phyloP scores from a whole-genome alignment of 2,888 invertebrate species.

The Sisyra terminalis region DNA sequence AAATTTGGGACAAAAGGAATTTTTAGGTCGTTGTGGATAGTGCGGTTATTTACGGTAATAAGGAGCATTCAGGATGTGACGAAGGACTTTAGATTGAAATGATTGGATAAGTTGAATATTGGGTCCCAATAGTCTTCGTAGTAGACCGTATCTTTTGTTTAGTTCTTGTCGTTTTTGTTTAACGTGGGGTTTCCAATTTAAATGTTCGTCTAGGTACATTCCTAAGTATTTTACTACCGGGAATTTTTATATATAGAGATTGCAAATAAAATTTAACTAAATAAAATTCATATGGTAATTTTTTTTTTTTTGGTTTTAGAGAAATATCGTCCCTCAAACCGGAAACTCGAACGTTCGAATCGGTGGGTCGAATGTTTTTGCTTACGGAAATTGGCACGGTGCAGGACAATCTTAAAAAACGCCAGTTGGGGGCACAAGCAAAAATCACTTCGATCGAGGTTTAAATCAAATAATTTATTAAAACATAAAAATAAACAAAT shows the following conservation, averaged over 20 bases:
- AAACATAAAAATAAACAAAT: slow-evolving; percentile 1
- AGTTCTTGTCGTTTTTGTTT: no score
- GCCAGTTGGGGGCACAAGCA: slow-evolving; percentile 36
- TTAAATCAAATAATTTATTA: slow-evolving; percentile 3
- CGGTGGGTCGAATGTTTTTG: slow-evolving; percentile 74
- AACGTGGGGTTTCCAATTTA: no score
- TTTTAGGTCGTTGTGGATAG: no score
- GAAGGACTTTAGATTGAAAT: no score
- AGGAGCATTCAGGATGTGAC: no score
- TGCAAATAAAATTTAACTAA: no score
- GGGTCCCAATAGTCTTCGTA: no score
- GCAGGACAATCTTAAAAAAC: slow-evolving; percentile 41
- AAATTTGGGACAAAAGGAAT: no score
- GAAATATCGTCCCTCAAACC: slow-evolving; percentile 42
- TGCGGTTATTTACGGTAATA: no score
- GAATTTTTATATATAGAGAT: background rate
- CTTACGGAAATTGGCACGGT: slow-evolving; percentile 47
- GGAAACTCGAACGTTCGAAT: slow-evolving; percentile 57
- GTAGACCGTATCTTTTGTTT: no score
- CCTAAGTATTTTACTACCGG: background rate
- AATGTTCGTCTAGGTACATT: no score
- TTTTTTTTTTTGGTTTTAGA: slow-evolving; percentile 20
- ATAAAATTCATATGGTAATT: slow-evolving; percentile 9
- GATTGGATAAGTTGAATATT: no score
- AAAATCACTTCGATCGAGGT: slow-evolving; percentile 48